Conservation (phyloP, 2,797 vertebrate species). For the Brachyrhaphis roseni region DNA sequence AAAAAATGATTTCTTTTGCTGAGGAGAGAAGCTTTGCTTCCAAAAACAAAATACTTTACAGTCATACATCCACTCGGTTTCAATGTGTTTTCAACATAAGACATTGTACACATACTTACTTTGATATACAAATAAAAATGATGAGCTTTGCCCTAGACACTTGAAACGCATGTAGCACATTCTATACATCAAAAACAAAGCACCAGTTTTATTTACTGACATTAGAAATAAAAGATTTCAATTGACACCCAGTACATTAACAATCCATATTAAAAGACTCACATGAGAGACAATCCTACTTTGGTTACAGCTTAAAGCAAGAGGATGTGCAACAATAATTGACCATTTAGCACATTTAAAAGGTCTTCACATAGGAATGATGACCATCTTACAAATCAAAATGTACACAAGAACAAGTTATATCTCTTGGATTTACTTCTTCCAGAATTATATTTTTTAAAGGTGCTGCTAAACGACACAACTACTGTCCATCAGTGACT, state of each 20-base stretch:
- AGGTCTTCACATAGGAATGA: constrained; percentile 50
- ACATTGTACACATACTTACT: constrained; percentile 51
- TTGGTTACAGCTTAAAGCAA: constrained; percentile 65
- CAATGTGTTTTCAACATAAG: constrained; percentile 32
- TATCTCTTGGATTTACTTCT: constrained; percentile 11
- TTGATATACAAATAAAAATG: constrained; percentile 42
- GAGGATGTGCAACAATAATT: constrained; percentile 44
- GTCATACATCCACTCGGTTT: constrained; percentile 48
- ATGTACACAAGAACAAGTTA: constrained; percentile 40
- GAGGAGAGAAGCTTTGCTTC: constrained; percentile 21
- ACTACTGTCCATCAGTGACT: constrained; percentile 33
- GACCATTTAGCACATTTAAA: constrained; percentile 52
- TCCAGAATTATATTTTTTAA: constrained; percentile 19
- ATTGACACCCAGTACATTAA: constrained; percentile 50
- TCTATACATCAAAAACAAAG: constrained; percentile 65
- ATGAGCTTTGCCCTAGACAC: constrained; percentile 38
- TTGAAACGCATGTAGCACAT: constrained; percentile 55
- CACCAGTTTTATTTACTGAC: constrained; percentile 47
- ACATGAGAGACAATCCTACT: constrained; percentile 57
- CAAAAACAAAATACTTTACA: constrained; percentile 59
- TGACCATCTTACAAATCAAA: constrained; percentile 44
- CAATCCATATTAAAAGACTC: constrained; percentile 41
- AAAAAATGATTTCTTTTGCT: constrained; percentile 53
- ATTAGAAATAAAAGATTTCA: constrained; percentile 49
- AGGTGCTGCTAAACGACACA: constrained; percentile 11